Conservation (phyloP, 2,113 vertebrate genomes). For the Callocephalon fimbriatum region DNA sequence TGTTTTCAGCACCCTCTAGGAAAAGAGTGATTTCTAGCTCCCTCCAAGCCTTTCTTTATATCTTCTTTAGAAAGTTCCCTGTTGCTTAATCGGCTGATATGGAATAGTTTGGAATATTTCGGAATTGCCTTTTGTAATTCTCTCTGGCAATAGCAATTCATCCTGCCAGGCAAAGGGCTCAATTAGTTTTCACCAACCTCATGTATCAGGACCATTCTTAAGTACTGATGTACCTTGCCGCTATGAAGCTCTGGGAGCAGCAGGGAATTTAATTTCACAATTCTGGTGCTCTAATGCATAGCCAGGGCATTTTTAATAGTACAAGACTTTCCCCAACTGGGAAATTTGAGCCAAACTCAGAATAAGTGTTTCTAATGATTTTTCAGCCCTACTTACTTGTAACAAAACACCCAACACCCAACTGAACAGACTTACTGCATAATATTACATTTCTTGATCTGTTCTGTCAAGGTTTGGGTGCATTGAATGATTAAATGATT, state of each 20-base stretch:
- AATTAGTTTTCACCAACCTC: neutral
- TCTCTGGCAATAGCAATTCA: neutral
- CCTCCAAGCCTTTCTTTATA: neutral
- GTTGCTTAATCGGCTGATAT: neutral
- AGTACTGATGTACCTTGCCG: fast-evolving
- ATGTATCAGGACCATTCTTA: neutral
- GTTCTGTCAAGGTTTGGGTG: neutral
- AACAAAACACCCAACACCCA: neutral
- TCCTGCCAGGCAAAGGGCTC: neutral
- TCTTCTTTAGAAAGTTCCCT: neutral
- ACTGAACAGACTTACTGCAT: neutral
- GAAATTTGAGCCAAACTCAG: slow-evolving; percentile 12
- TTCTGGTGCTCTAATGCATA: neutral
- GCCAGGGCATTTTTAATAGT: neutral
- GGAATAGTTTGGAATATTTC: neutral
- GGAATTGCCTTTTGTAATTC: neutral
- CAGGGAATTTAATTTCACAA: neutral
- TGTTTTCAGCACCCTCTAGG: neutral
- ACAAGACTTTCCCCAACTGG: neutral
- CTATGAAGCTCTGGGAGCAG: neutral
- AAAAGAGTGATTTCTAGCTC: neutral
- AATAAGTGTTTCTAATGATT: slow-evolving; percentile 34
- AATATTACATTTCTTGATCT: neutral
- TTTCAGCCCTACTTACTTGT: neutral
- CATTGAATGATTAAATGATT: neutral